These are phyloP conservation scores for Caenorhabditis angaria DNA, from an alignment of 2,888 invertebrate species.

Conservation along the genomic window DNA sequence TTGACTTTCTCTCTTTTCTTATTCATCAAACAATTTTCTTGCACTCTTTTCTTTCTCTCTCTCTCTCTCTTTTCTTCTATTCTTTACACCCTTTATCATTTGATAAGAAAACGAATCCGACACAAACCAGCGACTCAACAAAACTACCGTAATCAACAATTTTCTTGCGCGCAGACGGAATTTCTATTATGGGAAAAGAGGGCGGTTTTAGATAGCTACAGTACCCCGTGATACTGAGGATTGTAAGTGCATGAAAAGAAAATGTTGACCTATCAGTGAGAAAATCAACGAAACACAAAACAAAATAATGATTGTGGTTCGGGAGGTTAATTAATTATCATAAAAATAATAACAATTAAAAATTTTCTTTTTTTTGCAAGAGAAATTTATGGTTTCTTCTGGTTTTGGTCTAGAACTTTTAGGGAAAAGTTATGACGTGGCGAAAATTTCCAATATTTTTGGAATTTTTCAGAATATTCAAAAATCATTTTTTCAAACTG, in stretches of 20 bases:
- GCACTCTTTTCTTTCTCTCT: not conserved
- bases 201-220: no score
- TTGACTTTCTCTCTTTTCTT: not conserved
- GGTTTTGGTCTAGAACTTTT: no score
- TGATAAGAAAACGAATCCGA: conserved; percentile 1
- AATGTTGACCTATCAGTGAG: conserved; percentile 1
- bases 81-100: not conserved
- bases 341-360: no score
- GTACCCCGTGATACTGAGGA: no score
- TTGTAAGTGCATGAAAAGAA: not conserved
- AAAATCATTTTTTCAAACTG: no score
- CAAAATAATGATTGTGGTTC: not conserved
- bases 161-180: not conserved
- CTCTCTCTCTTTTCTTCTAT: not conserved
- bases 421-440: no score
- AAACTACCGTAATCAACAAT: not conserved
- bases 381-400: no score
- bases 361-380: no score
- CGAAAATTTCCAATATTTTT: no score
- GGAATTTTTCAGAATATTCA: no score
- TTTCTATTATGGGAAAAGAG: no score
- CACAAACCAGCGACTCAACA: not conserved
- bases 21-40: not conserved
- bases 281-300: conserved; percentile 5
- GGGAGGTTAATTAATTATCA: not conserved